Base-by-base conservation (phyloP, 2,888 invertebrate species). In the Lomographa bimaculata region DNA sequence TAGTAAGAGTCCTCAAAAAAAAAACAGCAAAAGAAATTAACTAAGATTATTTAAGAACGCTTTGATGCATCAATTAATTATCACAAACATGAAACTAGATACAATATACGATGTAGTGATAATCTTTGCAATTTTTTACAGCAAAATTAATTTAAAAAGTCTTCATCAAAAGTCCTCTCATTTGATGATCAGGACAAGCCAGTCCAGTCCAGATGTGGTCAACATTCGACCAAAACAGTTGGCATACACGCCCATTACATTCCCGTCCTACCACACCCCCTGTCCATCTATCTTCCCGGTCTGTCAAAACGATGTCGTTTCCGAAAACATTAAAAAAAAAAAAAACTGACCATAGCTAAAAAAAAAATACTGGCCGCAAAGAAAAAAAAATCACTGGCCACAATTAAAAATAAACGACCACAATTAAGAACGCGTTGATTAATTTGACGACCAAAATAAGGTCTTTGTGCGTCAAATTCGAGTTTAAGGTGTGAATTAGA, bases 251-350 rank as follows among this genome's bases (percentile, higher is more conserved):
- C 74, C 74, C 62, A 57, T 65, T 56, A 49, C 54, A 30, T 34
- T 26, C 25, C 28, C 6, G 16, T 34, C 67, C 61, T 59, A 54
- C 74, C 60, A 62, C 68, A 62, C 55, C 60, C 72, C 81, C 10
- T 9, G 68, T 74, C 82, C 84, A 84, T 86, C 81, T 79, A 87
- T 87, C 83, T 80, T 62, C 62, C 63, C 56, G 74, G 71, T 77
- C 79, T 82, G 86, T 86, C 86, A 85, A 86, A 87, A 87, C 78
- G 76, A 71, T 86, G 85, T 86, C 84, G 74, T 69, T 77, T 60
- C 34, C 25, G 62, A 81, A 81, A 85, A 79, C 78, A 81, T 79
- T 35, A 30, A 25, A 24, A 19, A 10, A 25, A 23, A 35, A 17
- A 17, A 12, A 14, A 14, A 14, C 14, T 4, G 14, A 4, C 14